A percentile compares a stretch with the other conserved stretches of the same genome.
Conservation (phyloP, 2,113 vertebrate genomes). For the Solenodon paradoxus region DNA sequence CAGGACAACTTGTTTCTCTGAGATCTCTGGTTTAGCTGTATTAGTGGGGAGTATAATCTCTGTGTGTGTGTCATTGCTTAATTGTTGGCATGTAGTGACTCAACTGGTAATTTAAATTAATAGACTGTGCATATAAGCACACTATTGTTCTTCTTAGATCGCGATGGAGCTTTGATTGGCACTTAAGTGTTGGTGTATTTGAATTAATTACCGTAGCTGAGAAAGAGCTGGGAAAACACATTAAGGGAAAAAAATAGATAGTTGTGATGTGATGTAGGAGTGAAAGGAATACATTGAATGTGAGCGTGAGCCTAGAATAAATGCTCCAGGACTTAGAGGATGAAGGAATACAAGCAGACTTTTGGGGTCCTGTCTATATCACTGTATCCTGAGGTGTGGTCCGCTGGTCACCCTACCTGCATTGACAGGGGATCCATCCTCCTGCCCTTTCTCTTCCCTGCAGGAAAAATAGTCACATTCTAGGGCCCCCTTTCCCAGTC, state of each 20-base stretch:
- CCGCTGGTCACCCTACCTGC: background rate
- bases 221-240: conserved; percentile 76
- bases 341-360: background rate
- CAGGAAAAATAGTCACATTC: background rate
- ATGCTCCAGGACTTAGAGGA: background rate
- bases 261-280: conserved; percentile 57
- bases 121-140: conserved; percentile 74
- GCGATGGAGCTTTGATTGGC: conserved; percentile 82
- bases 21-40: conserved; percentile 25
- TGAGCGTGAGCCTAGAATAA: background rate
- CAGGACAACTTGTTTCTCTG: background rate
- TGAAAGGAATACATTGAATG: conserved; percentile 13
- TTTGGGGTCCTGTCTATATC: background rate
- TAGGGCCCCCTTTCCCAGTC: background rate
- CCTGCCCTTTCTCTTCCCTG: background rate
- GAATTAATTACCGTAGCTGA: conserved; percentile 82
- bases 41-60: conserved; percentile 71
- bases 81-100: conserved; percentile 81
- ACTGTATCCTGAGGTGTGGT: background rate
- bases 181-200: conserved; percentile 81
- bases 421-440: background rate
- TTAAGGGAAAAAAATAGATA: conserved; percentile 61
- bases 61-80: conserved; percentile 78
- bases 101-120: conserved; percentile 79
- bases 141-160: conserved; percentile 81